A percentile compares a stretch with the other conserved stretches of the same genome.
Conservation (phyloP, 2,113 vertebrate genomes). For the Oryzias javanicus region DNA sequence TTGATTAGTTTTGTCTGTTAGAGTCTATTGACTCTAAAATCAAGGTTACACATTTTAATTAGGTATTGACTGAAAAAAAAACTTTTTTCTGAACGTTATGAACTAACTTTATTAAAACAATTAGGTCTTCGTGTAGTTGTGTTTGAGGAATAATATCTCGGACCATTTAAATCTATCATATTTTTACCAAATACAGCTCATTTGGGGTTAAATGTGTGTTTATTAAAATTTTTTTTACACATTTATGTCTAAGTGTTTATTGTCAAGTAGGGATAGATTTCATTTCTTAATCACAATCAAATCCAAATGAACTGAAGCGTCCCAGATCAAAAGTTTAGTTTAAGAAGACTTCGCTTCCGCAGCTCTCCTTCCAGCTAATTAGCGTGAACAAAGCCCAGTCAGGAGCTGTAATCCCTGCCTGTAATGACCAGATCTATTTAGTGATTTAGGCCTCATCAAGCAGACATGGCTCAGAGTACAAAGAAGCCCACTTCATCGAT, state of each 20-base stretch:
- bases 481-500: constrained; percentile 42
- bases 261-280: background rate
- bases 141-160: too few species aligned
- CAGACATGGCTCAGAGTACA: constrained; percentile 21
- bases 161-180: too few species aligned
- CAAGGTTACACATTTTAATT: too few species aligned
- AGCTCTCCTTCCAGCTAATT: constrained; percentile 43
- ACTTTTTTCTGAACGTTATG: too few species aligned
- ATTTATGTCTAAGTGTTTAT: background rate
- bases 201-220: background rate
- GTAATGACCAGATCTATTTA: constrained; percentile 61
- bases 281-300: constrained; percentile 6
- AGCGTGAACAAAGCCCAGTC: constrained; percentile 21
- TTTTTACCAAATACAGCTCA: too few species aligned
- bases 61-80: too few species aligned
- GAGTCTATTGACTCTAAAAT: too few species aligned
- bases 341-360: constrained; percentile 14
- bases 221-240: background rate
- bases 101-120: too few species aligned
- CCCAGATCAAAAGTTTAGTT: constrained; percentile 13
- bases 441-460: constrained; percentile 42
- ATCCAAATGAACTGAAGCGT: constrained; percentile 18
- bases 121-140: too few species aligned
- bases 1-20: too few species aligned
- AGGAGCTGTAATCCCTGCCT: constrained; percentile 41